Evolutionary conservation across 1,140 invertebrate species (phyloP).

Genomic region (Eupristina koningsbergeri): DNA sequence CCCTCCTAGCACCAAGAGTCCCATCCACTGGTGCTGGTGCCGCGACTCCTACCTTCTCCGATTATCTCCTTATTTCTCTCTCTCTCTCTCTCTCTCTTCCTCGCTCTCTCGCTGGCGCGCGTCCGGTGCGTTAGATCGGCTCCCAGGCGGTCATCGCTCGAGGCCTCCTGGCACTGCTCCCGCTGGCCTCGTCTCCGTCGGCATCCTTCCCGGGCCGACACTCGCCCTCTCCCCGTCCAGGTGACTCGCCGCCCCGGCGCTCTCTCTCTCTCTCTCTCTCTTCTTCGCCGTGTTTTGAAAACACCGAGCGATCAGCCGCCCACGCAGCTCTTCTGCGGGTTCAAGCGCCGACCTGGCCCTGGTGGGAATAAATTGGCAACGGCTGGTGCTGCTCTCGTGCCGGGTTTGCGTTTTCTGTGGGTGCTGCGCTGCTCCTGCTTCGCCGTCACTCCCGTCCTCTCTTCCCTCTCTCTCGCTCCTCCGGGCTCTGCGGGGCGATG

Average conservation of each 20-base stretch:
- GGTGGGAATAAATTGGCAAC: too few species aligned
- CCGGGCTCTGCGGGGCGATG: too few species aligned
- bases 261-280: neutral
- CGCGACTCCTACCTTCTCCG: too few species aligned
- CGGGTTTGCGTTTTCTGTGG: slow-evolving; percentile 20
- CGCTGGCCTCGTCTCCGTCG: neutral
- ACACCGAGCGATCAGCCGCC: too few species aligned
- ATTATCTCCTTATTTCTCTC: neutral
- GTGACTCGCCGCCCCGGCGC: too few species aligned
- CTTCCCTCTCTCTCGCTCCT: neutral
- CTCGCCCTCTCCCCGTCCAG: too few species aligned
- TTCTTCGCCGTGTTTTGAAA: too few species aligned
- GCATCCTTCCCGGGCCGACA: neutral
- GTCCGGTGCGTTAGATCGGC: neutral
- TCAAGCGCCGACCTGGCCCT: too few species aligned
- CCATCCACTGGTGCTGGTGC: neutral
- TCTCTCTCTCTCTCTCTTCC: slow-evolving; percentile 41
- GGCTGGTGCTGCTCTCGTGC: slow-evolving; percentile 1
- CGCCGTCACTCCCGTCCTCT: neutral
- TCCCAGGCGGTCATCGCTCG: neutral
- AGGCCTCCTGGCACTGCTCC: neutral
- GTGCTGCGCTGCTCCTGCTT: slow-evolving; percentile 16
- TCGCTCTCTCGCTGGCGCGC: slow-evolving; percentile 3
- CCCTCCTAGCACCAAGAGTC: neutral
- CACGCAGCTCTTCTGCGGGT: too few species aligned